Percentiles rank a stretch among this genome's conserved stretches.
These are phyloP conservation scores for Brenthis ino DNA, from an alignment of 2,888 invertebrate genomes.

Conservation along the genomic window DNA sequence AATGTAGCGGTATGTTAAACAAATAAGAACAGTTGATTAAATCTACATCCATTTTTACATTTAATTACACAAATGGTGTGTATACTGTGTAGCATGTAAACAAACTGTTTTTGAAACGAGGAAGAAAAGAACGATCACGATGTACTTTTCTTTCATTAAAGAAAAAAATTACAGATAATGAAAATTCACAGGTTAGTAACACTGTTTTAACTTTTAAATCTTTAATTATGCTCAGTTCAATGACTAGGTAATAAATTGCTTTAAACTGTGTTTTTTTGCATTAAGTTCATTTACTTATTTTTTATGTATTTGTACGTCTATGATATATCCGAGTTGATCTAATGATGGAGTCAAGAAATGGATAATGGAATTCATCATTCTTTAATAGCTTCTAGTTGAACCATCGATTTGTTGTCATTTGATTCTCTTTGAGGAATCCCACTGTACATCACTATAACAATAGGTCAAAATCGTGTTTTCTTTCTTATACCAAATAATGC, in stretches of 20 bases:
- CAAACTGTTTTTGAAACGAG: constrained; percentile 14
- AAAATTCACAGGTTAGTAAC: constrained; percentile 15
- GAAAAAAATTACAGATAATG: constrained; percentile 6
- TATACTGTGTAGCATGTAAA: constrained; percentile 23
- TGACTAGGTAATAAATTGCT: constrained; percentile 6
- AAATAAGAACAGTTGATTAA: constrained; percentile 30
- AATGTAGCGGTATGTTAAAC: constrained; percentile 15
- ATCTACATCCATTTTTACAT: constrained; percentile 13
- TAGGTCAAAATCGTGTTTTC: too few species aligned
- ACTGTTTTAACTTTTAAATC: constrained; percentile 20
- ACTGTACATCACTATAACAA: too few species aligned
- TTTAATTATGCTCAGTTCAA: constrained; percentile 18
- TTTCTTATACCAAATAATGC: too few species aligned
- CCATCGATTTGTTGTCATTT: too few species aligned
- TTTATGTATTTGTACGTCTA: not conserved
- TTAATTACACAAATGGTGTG: constrained; percentile 32
- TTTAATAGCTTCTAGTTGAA: too few species aligned
- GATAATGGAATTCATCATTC: too few species aligned
- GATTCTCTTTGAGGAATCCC: too few species aligned
- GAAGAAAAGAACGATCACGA: constrained; percentile 6
- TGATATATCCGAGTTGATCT: not conserved
- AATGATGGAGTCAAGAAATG: too few species aligned
- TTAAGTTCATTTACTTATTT: not conserved
- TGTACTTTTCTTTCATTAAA: constrained; percentile 16
- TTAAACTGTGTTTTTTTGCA: not conserved